Evolutionary conservation across 2,113 vertebrate species (phyloP), one percentile per base, ranked within the genome.

Genomic region (Microcebus tavaratra): DNA sequence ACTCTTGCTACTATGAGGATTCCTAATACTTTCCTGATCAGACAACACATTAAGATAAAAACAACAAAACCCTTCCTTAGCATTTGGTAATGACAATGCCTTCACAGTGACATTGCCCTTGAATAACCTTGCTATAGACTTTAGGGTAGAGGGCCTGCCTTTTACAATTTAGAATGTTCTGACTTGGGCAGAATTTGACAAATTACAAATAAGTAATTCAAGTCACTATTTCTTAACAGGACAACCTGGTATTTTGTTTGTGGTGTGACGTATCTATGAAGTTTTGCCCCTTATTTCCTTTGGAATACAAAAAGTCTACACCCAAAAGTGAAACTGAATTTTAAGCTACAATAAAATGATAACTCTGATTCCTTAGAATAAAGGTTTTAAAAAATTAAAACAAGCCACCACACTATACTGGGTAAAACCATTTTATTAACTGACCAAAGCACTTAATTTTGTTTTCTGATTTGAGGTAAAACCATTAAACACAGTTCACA

Each of bases 371-470:
- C 70, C 79, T 84, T 67, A 81, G 27, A 65, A 75, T 84, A 93
- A 86, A 23, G 8, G 82, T 89, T 68, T 55, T n/a, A 1, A 61
- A 88, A 90, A 94, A 92, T 53, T 53, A 88, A 17, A 87, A 94
- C 68, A 82, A 63, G 13, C 57, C 29, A 88, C 53, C 85, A 93
- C 34, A 65, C 45, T 39, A 17, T 14, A 29, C 92, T 97, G 96
- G 55, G 89, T 97, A 98, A 98, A 98, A 95, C 88, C 95, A 96
- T 97, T 99, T 98, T 98, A 98, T 98, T 98, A 98, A 98, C 96
- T 97, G 97, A 98, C 90, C 95, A 98, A 98, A 98, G 94, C 96
- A 98, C 96, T 95, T 98, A 91, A 96, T 96, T 96, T 96, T 96
- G 67, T 97, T 96, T 98, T 97, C 94, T 27, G 48, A 98, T 98